Evolutionary conservation across 1,140 invertebrate species (phyloP), one percentile per base, ranked within the genome.

Genomic region (Conus betulinus): DNA sequence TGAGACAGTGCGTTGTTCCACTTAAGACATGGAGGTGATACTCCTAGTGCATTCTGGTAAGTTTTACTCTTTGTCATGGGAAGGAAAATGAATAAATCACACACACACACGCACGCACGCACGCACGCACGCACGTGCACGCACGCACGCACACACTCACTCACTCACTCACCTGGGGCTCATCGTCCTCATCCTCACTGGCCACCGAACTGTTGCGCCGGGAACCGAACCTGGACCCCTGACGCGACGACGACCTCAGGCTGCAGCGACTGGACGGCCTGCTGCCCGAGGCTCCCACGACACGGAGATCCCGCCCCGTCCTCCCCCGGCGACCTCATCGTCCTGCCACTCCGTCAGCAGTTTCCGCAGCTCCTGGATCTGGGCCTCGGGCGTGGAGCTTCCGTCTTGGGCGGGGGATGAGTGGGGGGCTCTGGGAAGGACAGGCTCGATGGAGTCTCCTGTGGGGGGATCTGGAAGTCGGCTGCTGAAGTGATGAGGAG

Each of bases 221-320:
- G 17, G 82, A 84, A 6, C 82, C 55, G 23, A 84, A n/a, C 23
- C 82, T 60, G n/a, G 82, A 84, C 55, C 82, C 53, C 27, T 81
- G 79, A 23, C 39, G 79, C n/a, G 82, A 84, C 55, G 53, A 60
- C 10, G 82, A 84, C 55, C 55, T 25, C 55, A 84, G 23, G 57
- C 82, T 84, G 82, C 55, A 84, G 7, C 82, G 53, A 39, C 82
- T 84, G 53, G 82, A 84, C 20, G 82, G 82, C 13, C 82, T n/a
- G 57, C 82, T 84, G 6, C 82, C 82, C 20, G 23, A 17, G 10
- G 27, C 82, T 17, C 82, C 57, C 55, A 23, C 81, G 39, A 39
- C 81, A 5, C 25, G 8, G 25, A 51, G 27, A 27, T 51, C 76
- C 76, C 53, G 1, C 51, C 82, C 63, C 82, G 55, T 13, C 23